Evolutionary conservation across 2,113 vertebrate species (phyloP).

Genomic region (Candoia aspera): DNA sequence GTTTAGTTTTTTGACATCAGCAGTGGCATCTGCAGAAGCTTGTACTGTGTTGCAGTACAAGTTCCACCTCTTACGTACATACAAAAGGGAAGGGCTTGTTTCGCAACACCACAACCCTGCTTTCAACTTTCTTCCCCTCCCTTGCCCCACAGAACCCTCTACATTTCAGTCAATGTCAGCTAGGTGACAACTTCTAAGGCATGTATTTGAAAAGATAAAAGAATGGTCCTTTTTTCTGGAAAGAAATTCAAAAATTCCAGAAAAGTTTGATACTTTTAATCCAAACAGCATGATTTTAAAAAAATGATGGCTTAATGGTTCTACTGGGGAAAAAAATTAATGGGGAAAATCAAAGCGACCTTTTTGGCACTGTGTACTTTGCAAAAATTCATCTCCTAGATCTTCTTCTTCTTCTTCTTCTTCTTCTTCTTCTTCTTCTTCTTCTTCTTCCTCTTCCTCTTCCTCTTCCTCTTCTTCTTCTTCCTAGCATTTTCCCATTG

Average conservation of each 20-base stretch:
- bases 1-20: neutral
- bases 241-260: neutral
- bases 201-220: neutral
- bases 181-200: neutral
- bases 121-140: neutral
- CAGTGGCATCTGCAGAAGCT: neutral
- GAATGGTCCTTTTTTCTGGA: neutral
- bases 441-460: too few relatives aligned
- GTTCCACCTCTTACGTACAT: neutral
- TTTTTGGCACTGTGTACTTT: neutral
- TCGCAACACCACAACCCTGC: neutral
- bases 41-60: neutral
- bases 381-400: neutral
- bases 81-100: neutral
- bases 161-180: neutral
- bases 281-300: neutral
- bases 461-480: too few relatives aligned
- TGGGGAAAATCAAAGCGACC: neutral
- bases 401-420: too few relatives aligned
- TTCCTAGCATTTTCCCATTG: too few relatives aligned
- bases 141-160: neutral
- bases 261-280: neutral
- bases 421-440: too few relatives aligned
- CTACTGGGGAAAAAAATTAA: neutral
- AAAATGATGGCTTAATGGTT: neutral